These are phyloP conservation scores for Probaryconus sp. DNA, from an alignment of 1,140 invertebrate genomes.

Conservation along the genomic window DNA sequence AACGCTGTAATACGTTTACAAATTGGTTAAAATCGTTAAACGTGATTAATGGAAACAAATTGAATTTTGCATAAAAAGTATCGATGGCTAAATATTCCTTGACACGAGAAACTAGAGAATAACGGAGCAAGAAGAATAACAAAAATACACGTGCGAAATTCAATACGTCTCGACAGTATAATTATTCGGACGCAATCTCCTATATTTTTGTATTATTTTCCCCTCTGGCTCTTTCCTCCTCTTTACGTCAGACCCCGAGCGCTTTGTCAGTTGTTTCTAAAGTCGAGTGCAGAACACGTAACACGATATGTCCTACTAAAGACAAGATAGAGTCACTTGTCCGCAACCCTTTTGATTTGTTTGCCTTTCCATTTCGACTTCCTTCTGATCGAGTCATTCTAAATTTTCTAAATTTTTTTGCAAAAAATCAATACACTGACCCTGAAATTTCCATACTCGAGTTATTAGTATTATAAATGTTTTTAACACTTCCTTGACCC, in stretches of 20 bases:
- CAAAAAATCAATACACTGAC: not conserved
- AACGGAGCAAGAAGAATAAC: conserved; percentile 28
- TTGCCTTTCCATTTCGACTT: conserved; percentile 7
- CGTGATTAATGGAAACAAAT: too few species aligned
- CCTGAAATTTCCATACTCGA: too few species aligned
- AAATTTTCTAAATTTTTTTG: conserved; percentile 11
- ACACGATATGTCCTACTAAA: conserved; percentile 71
- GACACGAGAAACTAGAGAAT: too few species aligned
- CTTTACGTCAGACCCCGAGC: conserved; percentile 5
- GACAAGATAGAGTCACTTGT: conserved; percentile 71
- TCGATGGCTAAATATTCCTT: conserved; percentile 4
- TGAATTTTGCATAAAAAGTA: too few species aligned
- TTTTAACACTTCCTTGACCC: too few species aligned
- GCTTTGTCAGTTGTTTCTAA: conserved; percentile 26
- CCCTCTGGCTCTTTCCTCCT: not conserved
- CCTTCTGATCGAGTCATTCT: not conserved
- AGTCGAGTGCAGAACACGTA: conserved; percentile 65
- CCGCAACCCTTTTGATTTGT: conserved; percentile 28
- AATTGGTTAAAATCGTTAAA: too few species aligned
- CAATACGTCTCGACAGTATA: conserved; percentile 61
- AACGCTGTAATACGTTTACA: too few species aligned
- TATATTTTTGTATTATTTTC: conserved; percentile 25
- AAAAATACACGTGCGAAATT: conserved; percentile 62
- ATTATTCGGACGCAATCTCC: conserved; percentile 63
- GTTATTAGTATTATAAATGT: too few species aligned